These are phyloP conservation scores for Morelia viridis DNA, from an alignment of 2,797 vertebrate genomes.

Conservation along the genomic window DNA sequence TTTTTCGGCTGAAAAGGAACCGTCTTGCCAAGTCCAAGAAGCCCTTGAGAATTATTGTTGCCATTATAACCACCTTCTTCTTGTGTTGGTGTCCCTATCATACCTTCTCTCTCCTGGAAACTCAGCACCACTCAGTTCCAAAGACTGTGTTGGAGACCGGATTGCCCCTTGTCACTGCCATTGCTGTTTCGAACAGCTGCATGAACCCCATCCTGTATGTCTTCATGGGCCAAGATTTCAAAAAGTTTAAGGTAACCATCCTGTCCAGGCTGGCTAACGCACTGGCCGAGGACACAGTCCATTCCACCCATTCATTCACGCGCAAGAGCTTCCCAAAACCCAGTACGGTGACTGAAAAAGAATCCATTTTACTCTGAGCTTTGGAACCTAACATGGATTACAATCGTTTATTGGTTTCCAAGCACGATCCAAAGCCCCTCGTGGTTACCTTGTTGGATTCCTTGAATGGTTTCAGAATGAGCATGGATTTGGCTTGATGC, in stretches of 20 bases:
- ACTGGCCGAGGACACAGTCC: constrained; percentile 81
- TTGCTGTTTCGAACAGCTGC: constrained; percentile 90
- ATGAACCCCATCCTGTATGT: constrained; percentile 94
- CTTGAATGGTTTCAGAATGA: neutral
- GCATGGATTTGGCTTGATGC: neutral
- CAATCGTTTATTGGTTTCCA: neutral
- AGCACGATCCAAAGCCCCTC: rapidly evolving
- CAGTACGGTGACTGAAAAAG: constrained; percentile 72
- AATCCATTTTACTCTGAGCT: constrained; percentile 68
- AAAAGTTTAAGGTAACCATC: constrained; percentile 83
- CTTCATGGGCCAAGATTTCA: constrained; percentile 91
- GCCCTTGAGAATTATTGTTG: constrained; percentile 88
- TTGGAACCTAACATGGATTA: neutral
- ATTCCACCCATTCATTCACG: constrained; percentile 67
- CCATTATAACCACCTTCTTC: constrained; percentile 88
- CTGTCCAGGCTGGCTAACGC: constrained; percentile 88
- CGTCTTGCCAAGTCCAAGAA: constrained; percentile 84
- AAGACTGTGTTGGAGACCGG: constrained; percentile 65
- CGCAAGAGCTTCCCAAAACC: constrained; percentile 86
- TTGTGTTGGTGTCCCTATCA: constrained; percentile 91
- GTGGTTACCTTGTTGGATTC: neutral
- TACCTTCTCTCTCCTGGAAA: constrained; percentile 79
- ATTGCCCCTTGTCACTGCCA: constrained; percentile 75
- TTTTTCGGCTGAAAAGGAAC: constrained; percentile 79
- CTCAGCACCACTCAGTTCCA: neutral